These are phyloP conservation scores for Teinopalpus imperialis DNA, from an alignment of 2,888 invertebrate species.

Conservation along the genomic window DNA sequence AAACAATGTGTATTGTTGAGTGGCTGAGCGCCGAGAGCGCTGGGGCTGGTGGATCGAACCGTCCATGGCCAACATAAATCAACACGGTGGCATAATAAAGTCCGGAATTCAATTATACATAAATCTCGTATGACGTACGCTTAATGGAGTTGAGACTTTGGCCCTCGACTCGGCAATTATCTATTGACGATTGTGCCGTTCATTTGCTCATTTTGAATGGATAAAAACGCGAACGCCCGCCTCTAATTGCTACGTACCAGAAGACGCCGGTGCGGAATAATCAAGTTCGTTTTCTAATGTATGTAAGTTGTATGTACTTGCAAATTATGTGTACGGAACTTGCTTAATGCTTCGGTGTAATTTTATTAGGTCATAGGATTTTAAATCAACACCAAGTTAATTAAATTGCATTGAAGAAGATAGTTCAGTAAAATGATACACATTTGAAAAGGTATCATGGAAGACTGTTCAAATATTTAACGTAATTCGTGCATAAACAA, in stretches of 20 bases:
- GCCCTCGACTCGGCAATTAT: constrained; percentile 32
- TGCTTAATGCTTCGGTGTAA: too few species aligned
- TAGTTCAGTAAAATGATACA: too few species aligned
- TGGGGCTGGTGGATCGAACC: constrained; percentile 17
- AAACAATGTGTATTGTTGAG: constrained; percentile 56
- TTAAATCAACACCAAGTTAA: neutral
- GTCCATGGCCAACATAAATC: constrained; percentile 58
- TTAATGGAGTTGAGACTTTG: constrained; percentile 64
- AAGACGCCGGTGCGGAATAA: neutral
- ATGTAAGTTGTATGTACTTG: neutral
- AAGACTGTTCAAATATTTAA: too few species aligned
- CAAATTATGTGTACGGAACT: too few species aligned
- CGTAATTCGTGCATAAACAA: too few species aligned
- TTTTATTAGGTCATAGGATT: too few species aligned
- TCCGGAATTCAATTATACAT: constrained; percentile 78
- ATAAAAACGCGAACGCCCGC: constrained; percentile 7
- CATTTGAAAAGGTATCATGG: too few species aligned
- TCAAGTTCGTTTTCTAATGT: constrained; percentile 7
- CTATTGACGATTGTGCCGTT: constrained; percentile 24
- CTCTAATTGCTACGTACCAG: constrained; percentile 13
- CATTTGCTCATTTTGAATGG: constrained; percentile 12
- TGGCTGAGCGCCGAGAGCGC: constrained; percentile 26
- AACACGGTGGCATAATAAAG: constrained; percentile 64
- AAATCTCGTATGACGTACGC: constrained; percentile 65
- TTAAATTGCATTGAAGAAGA: neutral